These are phyloP conservation scores for Hydrotaea diabolus DNA, from an alignment of 2,888 invertebrate species.

Conservation along the genomic window DNA sequence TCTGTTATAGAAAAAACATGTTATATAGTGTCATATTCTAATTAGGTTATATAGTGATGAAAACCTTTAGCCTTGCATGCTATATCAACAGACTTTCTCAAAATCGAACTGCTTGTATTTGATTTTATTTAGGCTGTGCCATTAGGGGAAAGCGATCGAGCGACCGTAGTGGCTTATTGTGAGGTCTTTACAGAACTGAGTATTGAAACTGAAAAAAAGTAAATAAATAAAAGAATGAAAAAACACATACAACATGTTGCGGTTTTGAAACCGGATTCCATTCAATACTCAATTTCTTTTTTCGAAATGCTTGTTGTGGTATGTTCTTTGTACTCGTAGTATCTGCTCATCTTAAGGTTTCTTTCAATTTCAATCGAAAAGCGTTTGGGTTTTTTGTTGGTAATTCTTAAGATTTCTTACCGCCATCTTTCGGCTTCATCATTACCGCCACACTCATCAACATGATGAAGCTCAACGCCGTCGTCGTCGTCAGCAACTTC, in stretches of 20 bases:
- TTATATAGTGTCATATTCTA: no score
- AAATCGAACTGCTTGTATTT: no score
- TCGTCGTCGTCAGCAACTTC: not conserved
- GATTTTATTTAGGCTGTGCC: no score
- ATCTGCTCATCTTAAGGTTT: not conserved
- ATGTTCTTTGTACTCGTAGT: not conserved
- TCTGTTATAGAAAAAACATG: no score
- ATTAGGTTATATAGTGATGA: no score
- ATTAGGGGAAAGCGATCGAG: no score
- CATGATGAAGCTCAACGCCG: not conserved
- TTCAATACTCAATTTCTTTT: not conserved
- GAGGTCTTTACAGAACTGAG: no score
- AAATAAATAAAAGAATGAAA: not conserved
- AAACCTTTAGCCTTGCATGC: no score
- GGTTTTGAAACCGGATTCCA: not conserved
- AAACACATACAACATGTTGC: not conserved
- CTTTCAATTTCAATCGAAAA: constrained; percentile 5
- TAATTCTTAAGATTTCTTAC: not conserved
- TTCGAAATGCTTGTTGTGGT: not conserved
- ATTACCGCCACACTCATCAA: not conserved
- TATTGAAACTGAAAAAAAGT: no score
- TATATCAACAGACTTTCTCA: no score
- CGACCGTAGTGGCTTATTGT: no score
- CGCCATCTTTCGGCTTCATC: not conserved
- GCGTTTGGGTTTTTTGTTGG: not conserved